Evolutionary conservation across 1,140 invertebrate species (phyloP), one percentile per base, ranked within the genome.

Genomic region (Macrosteles quadrilineatus): DNA sequence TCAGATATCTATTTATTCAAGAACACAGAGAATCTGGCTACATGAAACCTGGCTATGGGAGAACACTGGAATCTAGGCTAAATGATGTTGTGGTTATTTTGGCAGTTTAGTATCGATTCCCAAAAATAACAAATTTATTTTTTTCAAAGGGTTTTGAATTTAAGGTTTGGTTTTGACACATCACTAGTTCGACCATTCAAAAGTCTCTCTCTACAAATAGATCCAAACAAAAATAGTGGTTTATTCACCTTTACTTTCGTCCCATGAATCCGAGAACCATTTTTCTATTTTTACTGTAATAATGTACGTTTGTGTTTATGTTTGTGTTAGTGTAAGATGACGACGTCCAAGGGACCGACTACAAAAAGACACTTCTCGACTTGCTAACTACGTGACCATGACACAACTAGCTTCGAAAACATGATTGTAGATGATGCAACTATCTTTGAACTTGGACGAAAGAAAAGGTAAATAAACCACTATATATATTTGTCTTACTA

Each of bases 1-100:
- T n/a, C n/a, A n/a, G n/a, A n/a, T n/a, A n/a, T n/a, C n/a, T n/a
- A n/a, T n/a, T n/a, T 78, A 27, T 72, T 88, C 21, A 82, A 85
- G 17, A 80, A 77, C 83, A 82, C 79, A 30, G 75, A 73, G 12
- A 82, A 79, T 62, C 66, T 63, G 21, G 27, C 47, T 21, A 6
- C 14, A n/a, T 11, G 4, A 53, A 14, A 53, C 9, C 14, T 53
- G 14, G 9, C 6, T 19, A 53, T 53, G 19, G 19, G 19, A 53
- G 6, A 40, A 40, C 6, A 40, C 17, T 9, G 17, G 17, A 40
- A 40, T 40, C 36, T 17, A 40, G 17, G 36, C 6, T 9, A 40
- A 6, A 40, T 9, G 17, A 40, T 40, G 17, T 6, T 40, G 6
- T 40, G 17, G 36, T 40, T 40, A 9, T 40, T 17, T 17, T 17